Conservation (phyloP, 2,113 vertebrate species). For the Phalacrocorax aristotelis region DNA sequence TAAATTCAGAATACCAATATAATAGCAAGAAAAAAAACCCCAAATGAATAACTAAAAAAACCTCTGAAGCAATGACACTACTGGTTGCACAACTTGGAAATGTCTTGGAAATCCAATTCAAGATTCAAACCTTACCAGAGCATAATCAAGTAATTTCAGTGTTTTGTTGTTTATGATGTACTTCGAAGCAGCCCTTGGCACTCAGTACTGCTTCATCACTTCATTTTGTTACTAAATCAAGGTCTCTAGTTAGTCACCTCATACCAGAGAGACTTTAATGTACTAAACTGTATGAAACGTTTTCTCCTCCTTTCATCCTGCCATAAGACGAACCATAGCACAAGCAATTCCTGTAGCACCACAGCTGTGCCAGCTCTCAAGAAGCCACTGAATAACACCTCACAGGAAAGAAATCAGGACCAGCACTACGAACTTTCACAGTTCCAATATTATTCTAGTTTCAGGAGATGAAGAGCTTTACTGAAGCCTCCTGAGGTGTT, state of each 20-base stretch:
- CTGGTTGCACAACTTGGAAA: background rate
- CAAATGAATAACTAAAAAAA: background rate
- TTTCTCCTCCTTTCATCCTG: background rate
- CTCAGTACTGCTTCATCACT: background rate
- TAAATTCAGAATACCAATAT: background rate
- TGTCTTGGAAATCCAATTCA: background rate
- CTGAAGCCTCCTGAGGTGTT: background rate
- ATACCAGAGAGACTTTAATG: background rate
- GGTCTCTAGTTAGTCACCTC: background rate
- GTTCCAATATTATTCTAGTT: background rate
- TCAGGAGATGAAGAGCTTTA: background rate
- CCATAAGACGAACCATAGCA: background rate
- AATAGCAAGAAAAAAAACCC: background rate
- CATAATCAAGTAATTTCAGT: rapidly evolving
- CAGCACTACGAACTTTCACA: background rate
- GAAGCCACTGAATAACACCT: background rate
- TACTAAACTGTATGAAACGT: rapidly evolving
- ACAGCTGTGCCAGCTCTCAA: background rate
- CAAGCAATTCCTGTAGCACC: background rate
- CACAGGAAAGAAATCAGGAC: background rate
- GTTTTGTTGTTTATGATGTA: background rate
- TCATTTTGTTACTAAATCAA: background rate
- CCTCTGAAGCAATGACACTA: background rate
- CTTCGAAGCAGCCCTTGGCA: background rate
- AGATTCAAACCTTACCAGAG: background rate